phyloP scores from a whole-genome alignment of 1,140 invertebrate species.

The Sarcophaga peregrina region DNA sequence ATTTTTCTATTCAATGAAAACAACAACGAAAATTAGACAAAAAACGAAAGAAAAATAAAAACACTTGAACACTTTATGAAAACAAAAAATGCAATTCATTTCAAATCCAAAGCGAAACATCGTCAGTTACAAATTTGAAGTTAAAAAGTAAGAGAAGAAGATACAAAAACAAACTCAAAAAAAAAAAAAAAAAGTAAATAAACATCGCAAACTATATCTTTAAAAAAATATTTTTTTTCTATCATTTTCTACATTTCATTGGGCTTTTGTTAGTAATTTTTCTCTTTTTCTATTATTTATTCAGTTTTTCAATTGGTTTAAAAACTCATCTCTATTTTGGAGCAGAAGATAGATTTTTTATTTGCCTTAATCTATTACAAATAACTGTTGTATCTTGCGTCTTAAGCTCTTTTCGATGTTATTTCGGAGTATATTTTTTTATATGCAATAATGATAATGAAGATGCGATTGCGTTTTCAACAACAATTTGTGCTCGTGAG shows the following conservation, averaged over 20 bases:
- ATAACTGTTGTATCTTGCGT: too few species aligned
- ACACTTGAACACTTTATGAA: background rate
- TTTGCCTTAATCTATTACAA: background rate
- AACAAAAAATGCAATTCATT: constrained; percentile 5
- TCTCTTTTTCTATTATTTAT: background rate
- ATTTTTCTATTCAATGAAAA: background rate
- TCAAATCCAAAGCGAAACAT: background rate
- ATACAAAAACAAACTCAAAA: background rate
- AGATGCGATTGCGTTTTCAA: too few species aligned
- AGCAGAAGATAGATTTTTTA: background rate
- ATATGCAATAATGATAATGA: too few species aligned
- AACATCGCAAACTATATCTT: background rate
- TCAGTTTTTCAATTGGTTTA: background rate
- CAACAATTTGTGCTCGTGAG: too few species aligned
- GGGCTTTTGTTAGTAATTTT: background rate
- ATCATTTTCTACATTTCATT: background rate
- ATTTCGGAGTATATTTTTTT: too few species aligned
- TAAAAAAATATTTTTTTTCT: too few species aligned
- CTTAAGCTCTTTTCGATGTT: too few species aligned
- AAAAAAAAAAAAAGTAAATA: background rate
- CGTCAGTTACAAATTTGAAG: constrained; percentile 23
- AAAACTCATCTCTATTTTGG: too few species aligned
- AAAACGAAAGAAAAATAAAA: background rate
- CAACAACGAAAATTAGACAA: background rate
- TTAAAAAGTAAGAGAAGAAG: background rate